A percentile compares a stretch with the other conserved stretches of the same genome.
phyloP scores from a whole-genome alignment of 2,797 vertebrate species.

The Rhabdomys pumilio region DNA sequence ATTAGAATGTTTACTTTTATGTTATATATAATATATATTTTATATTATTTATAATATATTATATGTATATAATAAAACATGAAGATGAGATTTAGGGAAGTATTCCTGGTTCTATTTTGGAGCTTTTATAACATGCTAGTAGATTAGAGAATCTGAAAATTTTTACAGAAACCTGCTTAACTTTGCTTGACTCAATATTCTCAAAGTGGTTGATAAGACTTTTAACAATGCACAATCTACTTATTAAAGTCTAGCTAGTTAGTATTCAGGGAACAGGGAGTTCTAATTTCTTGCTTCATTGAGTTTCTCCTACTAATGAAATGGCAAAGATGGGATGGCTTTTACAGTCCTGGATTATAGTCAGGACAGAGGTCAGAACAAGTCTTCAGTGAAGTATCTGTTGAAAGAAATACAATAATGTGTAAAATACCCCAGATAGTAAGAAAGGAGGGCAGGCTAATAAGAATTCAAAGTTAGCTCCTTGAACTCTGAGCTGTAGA shows the following conservation, averaged over 20 bases:
- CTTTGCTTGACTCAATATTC: constrained; percentile 9
- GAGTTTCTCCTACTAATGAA: background rate
- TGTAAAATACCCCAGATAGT: background rate
- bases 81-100: background rate
- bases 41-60: background rate
- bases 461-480: background rate
- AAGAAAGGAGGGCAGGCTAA: background rate
- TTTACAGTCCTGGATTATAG: background rate
- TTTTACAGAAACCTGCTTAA: constrained; percentile 16
- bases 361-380: background rate
- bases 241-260: background rate
- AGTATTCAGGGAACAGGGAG: background rate
- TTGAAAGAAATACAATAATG: background rate
- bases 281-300: constrained; percentile 7
- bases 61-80: background rate
- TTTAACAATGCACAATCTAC: background rate
- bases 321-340: background rate
- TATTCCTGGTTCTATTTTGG: background rate
- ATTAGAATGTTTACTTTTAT: constrained; percentile 26
- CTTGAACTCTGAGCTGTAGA: background rate
- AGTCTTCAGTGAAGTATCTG: background rate
- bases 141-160: constrained; percentile 1
- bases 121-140: background rate
- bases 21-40: background rate
- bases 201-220: background rate